Percentiles rank a stretch among this genome's conserved stretches.
Evolutionary conservation across 2,113 vertebrate species (phyloP).

Genomic region (Semnornis frantzii): DNA sequence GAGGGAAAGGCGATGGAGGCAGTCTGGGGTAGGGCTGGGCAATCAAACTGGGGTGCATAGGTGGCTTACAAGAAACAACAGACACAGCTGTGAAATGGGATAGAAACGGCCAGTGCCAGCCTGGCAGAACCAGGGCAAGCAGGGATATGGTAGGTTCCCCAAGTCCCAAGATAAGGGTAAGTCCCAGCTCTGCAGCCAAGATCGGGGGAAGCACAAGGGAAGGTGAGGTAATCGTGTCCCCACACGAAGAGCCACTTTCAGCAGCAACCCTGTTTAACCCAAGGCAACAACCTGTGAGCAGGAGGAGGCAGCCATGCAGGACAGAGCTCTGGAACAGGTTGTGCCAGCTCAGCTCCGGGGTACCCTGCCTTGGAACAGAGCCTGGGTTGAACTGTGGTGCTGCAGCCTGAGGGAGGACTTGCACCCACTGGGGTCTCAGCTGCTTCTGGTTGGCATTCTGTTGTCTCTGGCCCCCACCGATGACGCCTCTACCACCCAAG

Average conservation of each 20-base stretch:
- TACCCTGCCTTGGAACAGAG: not conserved
- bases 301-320: not conserved
- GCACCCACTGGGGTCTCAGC: fast-evolving
- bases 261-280: not conserved
- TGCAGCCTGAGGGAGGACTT: fast-evolving
- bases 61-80: not conserved
- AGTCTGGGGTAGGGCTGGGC: not conserved
- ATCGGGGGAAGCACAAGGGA: not conserved
- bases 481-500: not conserved
- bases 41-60: fast-evolving
- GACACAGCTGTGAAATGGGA: fast-evolving
- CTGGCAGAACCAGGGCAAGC: not conserved
- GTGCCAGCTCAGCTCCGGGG: not conserved
- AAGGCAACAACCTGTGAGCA: not conserved
- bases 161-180: not conserved
- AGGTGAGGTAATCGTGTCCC: not conserved
- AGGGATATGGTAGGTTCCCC: not conserved
- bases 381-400: not conserved
- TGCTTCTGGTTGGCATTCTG: not conserved
- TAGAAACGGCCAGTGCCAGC: not conserved
- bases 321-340: not conserved
- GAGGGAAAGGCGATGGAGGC: not conserved
- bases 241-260: not conserved
- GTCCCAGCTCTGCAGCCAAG: not conserved
- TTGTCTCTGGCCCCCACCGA: not conserved